These are phyloP conservation scores for Pangasius djambal DNA, from an alignment of 2,797 vertebrate species.

Conservation along the genomic window DNA sequence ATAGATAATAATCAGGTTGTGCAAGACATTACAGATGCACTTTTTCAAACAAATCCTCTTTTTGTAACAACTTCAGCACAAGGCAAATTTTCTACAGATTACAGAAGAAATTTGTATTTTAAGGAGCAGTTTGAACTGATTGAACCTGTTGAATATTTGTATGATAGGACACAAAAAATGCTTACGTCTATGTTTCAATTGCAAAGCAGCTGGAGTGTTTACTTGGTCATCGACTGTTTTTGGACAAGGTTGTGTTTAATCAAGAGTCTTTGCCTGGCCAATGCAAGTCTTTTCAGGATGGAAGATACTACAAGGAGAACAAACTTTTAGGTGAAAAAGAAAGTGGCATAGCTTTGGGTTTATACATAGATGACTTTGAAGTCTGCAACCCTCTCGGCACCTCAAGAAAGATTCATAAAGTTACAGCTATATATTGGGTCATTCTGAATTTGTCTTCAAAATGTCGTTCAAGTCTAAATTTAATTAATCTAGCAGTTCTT, in stretches of 20 bases:
- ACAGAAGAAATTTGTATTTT: too few species aligned
- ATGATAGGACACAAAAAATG: too few species aligned
- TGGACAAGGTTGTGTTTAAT: conserved; percentile 37
- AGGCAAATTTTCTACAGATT: too few species aligned
- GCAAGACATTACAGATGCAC: conserved; percentile 30
- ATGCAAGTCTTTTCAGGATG: conserved; percentile 38
- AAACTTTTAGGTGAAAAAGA: too few species aligned
- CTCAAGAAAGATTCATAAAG: conserved; percentile 24
- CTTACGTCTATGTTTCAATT: conserved; percentile 1
- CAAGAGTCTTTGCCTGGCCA: conserved; percentile 19
- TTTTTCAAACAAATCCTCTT: too few species aligned
- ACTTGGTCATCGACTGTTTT: conserved; percentile 17
- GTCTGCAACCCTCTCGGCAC: conserved; percentile 37
- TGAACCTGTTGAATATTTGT: too few species aligned
- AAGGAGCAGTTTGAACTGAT: too few species aligned
- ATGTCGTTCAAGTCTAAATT: conserved; percentile 33
- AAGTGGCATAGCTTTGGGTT: neutral
- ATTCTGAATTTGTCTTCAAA: conserved; percentile 45
- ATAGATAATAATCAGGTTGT: conserved; percentile 33
- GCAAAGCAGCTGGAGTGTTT: conserved; percentile 19
- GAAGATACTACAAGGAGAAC: conserved; percentile 26
- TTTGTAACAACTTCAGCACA: too few species aligned
- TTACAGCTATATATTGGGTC: conserved; percentile 31
- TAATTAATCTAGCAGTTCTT: conserved; percentile 36
- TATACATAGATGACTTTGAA: conserved; percentile 36